Percentiles rank a stretch among this genome's conserved stretches.
Conservation (phyloP, 2,797 vertebrate genomes). For the Phoeniculus purpureus region DNA sequence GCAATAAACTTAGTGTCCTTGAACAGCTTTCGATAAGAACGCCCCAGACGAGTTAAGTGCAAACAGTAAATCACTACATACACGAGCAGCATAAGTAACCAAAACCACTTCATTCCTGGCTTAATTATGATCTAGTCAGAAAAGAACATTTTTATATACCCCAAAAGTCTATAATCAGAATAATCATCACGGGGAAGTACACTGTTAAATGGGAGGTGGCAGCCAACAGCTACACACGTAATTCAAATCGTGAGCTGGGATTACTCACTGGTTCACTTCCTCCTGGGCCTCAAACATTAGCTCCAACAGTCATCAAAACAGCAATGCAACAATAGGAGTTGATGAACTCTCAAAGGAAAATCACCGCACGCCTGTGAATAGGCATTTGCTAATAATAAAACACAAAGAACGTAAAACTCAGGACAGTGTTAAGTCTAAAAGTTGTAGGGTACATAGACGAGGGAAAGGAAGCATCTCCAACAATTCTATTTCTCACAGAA, state of each 20-base stretch:
- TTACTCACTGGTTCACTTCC: conserved; percentile 60
- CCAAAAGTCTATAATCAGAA: conserved; percentile 47
- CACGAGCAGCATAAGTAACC: background rate
- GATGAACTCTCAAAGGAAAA: conserved; percentile 56
- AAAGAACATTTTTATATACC: conserved; percentile 25
- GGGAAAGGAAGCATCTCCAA: background rate
- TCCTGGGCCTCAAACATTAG: conserved; percentile 33
- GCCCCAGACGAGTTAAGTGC: conserved; percentile 20
- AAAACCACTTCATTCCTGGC: conserved; percentile 16
- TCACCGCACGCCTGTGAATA: conserved; percentile 38
- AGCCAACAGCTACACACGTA: conserved; percentile 36
- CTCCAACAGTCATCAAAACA: conserved; percentile 33
- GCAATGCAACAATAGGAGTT: conserved; percentile 39
- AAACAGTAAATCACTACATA: conserved; percentile 16
- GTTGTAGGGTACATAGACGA: background rate
- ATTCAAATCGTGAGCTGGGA: conserved; percentile 40
- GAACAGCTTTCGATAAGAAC: conserved; percentile 10
- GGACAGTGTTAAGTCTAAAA: conserved; percentile 9
- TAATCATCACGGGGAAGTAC: conserved; percentile 27
- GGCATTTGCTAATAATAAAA: conserved; percentile 53
- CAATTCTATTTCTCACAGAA: background rate
- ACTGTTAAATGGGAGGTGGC: conserved; percentile 21
- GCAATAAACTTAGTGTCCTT: conserved; percentile 3
- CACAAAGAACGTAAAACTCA: conserved; percentile 22
- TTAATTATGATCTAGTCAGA: conserved; percentile 38